These are phyloP conservation scores for Aurelia sp. DNA, from an alignment of 30 jellyfish, hydroid and myxozoan species.

Conservation along the genomic window DNA sequence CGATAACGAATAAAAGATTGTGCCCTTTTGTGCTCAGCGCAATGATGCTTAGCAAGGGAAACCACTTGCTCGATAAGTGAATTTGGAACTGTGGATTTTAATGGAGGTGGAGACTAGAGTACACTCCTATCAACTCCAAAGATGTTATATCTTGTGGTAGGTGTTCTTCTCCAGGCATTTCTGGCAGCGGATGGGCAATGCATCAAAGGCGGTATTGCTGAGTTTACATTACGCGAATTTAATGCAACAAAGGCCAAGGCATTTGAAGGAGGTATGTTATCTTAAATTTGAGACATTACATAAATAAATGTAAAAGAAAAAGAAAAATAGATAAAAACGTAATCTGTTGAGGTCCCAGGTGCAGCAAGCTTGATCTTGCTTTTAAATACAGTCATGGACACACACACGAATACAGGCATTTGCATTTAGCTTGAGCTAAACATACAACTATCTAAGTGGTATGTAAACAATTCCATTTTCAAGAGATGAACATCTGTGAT, in stretches of 20 bases:
- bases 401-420: too few species aligned
- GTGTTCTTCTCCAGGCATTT: background rate
- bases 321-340: too few species aligned
- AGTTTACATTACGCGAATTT: slow-evolving; percentile 1
- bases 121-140: background rate
- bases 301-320: too few species aligned
- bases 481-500: background rate
- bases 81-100: too few species aligned
- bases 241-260: background rate
- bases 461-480: background rate
- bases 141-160: background rate
- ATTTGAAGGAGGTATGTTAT: too few species aligned
- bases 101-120: too few species aligned
- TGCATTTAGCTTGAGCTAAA: too few species aligned
- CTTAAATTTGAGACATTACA: too few species aligned
- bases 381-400: too few species aligned
- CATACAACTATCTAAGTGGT: too few species aligned
- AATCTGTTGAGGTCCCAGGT: too few species aligned
- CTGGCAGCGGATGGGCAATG: slow-evolving; percentile 2
- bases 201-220: background rate
- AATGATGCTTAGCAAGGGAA: background rate
- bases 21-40: slow-evolving; percentile 13
- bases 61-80: background rate
- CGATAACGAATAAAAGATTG: background rate
- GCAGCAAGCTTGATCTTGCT: too few species aligned